Percentiles rank a stretch among this genome's conserved stretches.
Evolutionary conservation across 1,140 invertebrate genomes (phyloP).

Genomic region (Drosophila kohkoa): DNA sequence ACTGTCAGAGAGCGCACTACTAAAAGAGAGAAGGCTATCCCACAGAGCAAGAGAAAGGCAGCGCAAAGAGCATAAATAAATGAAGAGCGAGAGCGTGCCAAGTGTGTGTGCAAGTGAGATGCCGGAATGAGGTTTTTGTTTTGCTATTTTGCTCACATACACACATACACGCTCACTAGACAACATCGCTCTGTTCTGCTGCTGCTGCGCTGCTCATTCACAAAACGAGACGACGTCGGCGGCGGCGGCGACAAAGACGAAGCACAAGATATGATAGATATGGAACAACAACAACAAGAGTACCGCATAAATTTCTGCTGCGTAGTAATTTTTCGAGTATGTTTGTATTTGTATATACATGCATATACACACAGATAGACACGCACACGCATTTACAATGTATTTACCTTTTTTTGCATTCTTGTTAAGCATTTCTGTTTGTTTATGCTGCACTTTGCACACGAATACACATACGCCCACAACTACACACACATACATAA

Average conservation of each 20-base stretch:
- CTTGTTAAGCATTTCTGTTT: conserved; percentile 51
- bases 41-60: neutral
- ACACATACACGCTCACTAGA: conserved; percentile 45
- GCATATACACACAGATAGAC: conserved; percentile 12
- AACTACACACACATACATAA: conserved; percentile 29
- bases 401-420: conserved; percentile 57
- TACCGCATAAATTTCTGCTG: conserved; percentile 81
- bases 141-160: conserved; percentile 50
- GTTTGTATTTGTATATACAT: conserved; percentile 50
- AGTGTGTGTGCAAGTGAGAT: conserved; percentile 24
- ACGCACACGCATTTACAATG: conserved; percentile 20
- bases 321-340: conserved; percentile 79
- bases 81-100: conserved; percentile 21
- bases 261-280: conserved; percentile 78
- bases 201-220: conserved; percentile 66
- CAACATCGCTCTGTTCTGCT: neutral
- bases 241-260: conserved; percentile 51
- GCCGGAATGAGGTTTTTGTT: conserved; percentile 56
- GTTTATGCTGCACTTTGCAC: conserved; percentile 57
- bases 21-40: neutral
- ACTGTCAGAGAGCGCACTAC: neutral
- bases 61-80: conserved; percentile 6
- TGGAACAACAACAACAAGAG: conserved; percentile 73
- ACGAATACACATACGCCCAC: conserved; percentile 33
- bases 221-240: conserved; percentile 67